Evolutionary conservation across 2,113 vertebrate species (phyloP).

Genomic region (Taxidea taxus): DNA sequence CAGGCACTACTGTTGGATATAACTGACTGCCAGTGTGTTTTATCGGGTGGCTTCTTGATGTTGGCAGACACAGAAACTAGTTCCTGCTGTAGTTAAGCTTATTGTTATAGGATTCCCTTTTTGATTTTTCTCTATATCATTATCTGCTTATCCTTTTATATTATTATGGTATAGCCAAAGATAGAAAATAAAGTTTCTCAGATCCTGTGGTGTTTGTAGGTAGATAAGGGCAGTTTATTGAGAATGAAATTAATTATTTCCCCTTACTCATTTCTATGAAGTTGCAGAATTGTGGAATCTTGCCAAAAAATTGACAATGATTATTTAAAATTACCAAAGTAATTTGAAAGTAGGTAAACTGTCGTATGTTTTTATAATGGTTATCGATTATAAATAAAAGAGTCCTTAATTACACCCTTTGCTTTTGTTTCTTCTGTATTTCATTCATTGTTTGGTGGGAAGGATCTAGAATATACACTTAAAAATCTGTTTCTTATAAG

Average conservation of each 20-base stretch:
- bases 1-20: neutral
- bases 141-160: neutral
- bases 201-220: neutral
- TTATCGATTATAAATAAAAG: neutral
- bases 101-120: slow-evolving; percentile 3
- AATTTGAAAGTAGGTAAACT: neutral
- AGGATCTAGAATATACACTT: neutral
- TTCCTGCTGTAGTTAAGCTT: neutral
- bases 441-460: slow-evolving; percentile 3
- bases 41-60: neutral
- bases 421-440: neutral
- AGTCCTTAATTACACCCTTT: neutral
- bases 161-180: neutral
- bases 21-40: neutral
- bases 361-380: neutral
- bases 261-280: neutral
- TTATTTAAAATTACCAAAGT: slow-evolving; percentile 16
- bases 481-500: slow-evolving; percentile 25
- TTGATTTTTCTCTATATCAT: neutral
- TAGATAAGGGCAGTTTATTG: neutral
- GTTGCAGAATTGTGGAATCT: neutral
- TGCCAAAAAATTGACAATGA: neutral
- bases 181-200: neutral
- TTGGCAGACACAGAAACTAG: neutral
- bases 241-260: neutral